Evolutionary conservation across 2,888 invertebrate genomes (phyloP), one percentile per base, ranked within the genome.

Genomic region (Patella caerulea): DNA sequence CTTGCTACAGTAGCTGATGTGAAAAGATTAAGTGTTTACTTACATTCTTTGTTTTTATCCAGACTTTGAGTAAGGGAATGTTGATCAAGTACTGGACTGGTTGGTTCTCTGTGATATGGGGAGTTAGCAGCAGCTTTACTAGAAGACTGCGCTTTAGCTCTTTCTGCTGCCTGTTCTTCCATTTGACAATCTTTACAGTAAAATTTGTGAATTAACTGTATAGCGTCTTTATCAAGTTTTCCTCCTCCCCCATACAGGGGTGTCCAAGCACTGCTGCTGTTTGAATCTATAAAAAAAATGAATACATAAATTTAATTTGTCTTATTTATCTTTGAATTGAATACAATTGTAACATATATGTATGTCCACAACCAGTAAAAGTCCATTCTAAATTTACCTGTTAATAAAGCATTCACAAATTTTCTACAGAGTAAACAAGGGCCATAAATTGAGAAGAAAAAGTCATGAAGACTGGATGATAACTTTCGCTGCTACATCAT

Each of bases 21-120:
- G 34, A 34, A 34, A 55, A 70, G 19, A 45, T 14, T 11, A 4
- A 9, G 14, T 15, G 3, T 65, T 34, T 24, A 95, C 97, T 96
- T 93, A 98, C 98, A 97, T 95, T 98, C 97, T 94, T 98, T 98
- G 93, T 98, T 98, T 92, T 96, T 97, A 92, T 97, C 97, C 95
- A 98, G 96, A 91, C 96, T 95, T 88, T 96, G 95, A 91, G 96
- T 96, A 88, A 98, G 94, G 73, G 98, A 98, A 89, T 96, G 96
- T 91, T 97, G 96, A 93, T 98, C 98, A 89, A 98, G 96, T 86
- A 97, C 97, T 89, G 97, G 87, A 76, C 87, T 84, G 72, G 83
- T 79, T 17, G 88, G 85, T 65, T 65, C 65, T 24, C 65, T 19
- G 15, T 65, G 65, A 65, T 65, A 65, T 75, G 83, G 79, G 53